These are phyloP conservation scores for Ptyas mucosa DNA, from an alignment of 2,113 vertebrate genomes.

Conservation along the genomic window DNA sequence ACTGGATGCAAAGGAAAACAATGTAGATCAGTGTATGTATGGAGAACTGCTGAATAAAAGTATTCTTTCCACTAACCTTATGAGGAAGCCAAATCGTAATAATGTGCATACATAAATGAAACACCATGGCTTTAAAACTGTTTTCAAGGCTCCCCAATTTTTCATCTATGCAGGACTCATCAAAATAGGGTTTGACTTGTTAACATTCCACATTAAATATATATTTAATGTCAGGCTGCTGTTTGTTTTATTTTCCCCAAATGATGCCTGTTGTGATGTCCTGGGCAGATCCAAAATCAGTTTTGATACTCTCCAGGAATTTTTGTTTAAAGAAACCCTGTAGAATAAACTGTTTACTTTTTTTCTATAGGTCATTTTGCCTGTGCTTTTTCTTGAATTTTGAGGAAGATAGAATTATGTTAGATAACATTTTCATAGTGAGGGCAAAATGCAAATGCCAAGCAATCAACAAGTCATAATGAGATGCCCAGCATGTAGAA, in stretches of 20 bases:
- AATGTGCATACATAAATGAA: background rate
- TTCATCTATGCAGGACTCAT: background rate
- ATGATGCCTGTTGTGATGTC: background rate
- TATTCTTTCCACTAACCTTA: background rate
- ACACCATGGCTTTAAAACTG: background rate
- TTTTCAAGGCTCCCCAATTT: background rate
- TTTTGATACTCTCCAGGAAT: background rate
- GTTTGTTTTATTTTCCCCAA: background rate
- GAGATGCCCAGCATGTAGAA: background rate
- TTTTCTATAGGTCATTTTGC: background rate
- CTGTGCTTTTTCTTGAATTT: background rate
- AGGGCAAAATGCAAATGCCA: background rate
- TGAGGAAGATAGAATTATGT: background rate
- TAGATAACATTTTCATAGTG: background rate
- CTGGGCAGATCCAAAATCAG: background rate
- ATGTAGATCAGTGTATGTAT: background rate
- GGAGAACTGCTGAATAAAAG: background rate
- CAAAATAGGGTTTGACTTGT: background rate
- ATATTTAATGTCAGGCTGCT: background rate
- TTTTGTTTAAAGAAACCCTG: background rate
- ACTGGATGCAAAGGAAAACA: background rate
- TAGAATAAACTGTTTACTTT: background rate
- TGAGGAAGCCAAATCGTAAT: background rate
- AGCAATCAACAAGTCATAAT: background rate
- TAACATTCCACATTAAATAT: background rate